A percentile compares a stretch with the other conserved stretches of the same genome.
Conservation (phyloP, 2,797 vertebrate species). For the Glyptemys insculpta region DNA sequence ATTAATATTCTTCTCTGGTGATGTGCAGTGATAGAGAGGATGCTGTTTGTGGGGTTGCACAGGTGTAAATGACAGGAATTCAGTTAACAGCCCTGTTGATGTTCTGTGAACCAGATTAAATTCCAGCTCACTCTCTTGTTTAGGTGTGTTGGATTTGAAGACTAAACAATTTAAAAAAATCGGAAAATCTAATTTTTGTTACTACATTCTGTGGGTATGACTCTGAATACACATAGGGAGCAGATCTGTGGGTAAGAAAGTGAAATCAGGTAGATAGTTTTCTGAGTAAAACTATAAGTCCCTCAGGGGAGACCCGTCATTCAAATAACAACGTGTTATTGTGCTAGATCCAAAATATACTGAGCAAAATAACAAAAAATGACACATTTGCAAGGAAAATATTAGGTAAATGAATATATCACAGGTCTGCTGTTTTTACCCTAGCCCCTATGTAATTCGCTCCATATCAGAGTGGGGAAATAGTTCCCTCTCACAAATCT, state of each 20-base stretch:
- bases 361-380: constrained; percentile 25
- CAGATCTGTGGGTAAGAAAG: constrained; percentile 37
- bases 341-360: constrained; percentile 44
- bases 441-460: background rate
- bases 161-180: background rate
- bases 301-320: background rate
- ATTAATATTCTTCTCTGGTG: background rate
- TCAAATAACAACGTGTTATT: constrained; percentile 44
- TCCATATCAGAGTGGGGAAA: background rate
- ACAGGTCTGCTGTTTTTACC: background rate
- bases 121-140: constrained; percentile 6
- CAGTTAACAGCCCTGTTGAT: constrained; percentile 30
- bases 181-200: background rate
- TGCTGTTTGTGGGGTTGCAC: constrained; percentile 35
- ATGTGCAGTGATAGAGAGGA: constrained; percentile 6
- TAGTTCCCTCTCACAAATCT: background rate
- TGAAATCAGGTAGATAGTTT: constrained; percentile 37
- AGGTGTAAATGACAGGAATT: constrained; percentile 64
- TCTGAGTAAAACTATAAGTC: constrained; percentile 33
- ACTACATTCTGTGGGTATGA: constrained; percentile 6
- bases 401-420: constrained; percentile 45
- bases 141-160: background rate
- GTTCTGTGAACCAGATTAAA: constrained; percentile 59
- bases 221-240: background rate
- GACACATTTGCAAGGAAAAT: constrained; percentile 47